Conservation (phyloP, 2,888 invertebrate species). For the Noctua fimbriata region DNA sequence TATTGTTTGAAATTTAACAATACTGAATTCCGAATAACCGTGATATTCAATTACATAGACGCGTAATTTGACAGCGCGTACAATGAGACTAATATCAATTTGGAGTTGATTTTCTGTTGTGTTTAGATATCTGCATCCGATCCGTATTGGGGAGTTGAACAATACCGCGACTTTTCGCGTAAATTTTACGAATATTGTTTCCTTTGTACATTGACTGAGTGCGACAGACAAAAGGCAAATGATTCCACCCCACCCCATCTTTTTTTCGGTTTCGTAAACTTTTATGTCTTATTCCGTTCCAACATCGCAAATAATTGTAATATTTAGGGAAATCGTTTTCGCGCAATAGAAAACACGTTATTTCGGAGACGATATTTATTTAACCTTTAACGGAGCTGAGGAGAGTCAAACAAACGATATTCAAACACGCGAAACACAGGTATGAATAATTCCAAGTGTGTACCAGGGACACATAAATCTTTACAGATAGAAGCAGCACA, state of each 20-base stretch:
- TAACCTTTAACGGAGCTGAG: slow-evolving; percentile 43
- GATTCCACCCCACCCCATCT: slow-evolving; percentile 41
- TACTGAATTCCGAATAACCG: background rate
- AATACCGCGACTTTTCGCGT: slow-evolving; percentile 65
- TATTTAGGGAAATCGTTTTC: slow-evolving; percentile 43
- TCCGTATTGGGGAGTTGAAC: slow-evolving; percentile 64
- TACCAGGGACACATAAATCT: slow-evolving; percentile 64
- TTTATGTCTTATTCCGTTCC: slow-evolving; percentile 40
- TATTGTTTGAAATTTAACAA: slow-evolving; percentile 1
- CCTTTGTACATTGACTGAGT: slow-evolving; percentile 65
- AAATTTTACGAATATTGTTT: slow-evolving; percentile 71
- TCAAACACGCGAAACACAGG: slow-evolving; percentile 56
- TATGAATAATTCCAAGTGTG: slow-evolving; percentile 64
- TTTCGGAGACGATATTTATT: slow-evolving; percentile 47
- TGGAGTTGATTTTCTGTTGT: slow-evolving; percentile 64
- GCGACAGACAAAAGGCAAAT: slow-evolving; percentile 65
- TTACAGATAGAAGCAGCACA: slow-evolving; percentile 64
- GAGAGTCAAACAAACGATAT: slow-evolving; percentile 48
- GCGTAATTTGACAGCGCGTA: background rate
- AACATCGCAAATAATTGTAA: slow-evolving; percentile 54
- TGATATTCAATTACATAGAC: background rate
- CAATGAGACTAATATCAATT: slow-evolving; percentile 27
- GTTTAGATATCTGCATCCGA: slow-evolving; percentile 48
- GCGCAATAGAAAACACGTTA: slow-evolving; percentile 35
- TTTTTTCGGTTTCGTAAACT: slow-evolving; percentile 47